Base-by-base conservation (phyloP, 2,797 vertebrate species). In the Mormyrops attenuatus region DNA sequence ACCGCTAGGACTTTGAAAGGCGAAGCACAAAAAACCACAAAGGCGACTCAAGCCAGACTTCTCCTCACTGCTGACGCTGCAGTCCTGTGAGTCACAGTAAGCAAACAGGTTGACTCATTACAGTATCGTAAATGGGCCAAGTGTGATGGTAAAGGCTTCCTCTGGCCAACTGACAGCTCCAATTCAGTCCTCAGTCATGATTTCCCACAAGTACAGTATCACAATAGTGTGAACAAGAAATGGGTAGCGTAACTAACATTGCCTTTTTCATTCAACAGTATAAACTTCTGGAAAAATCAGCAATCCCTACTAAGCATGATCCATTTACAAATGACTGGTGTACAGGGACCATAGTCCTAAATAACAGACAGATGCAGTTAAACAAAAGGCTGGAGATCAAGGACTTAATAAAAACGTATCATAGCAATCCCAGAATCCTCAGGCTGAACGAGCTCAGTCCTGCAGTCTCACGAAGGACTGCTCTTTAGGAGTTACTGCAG, bases 81-180 rank as follows among this genome's bases (percentile, higher is more conserved):
- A 53, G n/a, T 3, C n/a, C 34, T 57, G n/a, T 41, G 17, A 20
- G 47, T 20, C 85, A 57, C 80, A 41, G 82, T 69, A 50, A 89
- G 77, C 49, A 26, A 6, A 73, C 5, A 26, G 66, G 55, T 15
- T 95, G 95, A 95, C 91, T 95, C 95, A 96, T 95, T 47, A 90
- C 17, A 34, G 90, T 90, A 94, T 87, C 84, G 60, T 89, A 91
- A 92, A 92, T 77, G 87, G 30, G 86, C 88, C 91, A 60, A 2
- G 6, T n/a, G n/a, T 50, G 69, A 89, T 26, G 87, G 63, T 17
- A 60, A 3, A 84, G n/a, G 57, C 88, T 93, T 94, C 93, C 93
- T 91, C 84, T 57, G 80, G 89, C 90, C 93, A 95, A 95, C 94
- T 89, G 94, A 92, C 93, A 90, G 17, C 22, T 26, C 50, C 44